Evolutionary conservation across 2,113 vertebrate species (phyloP), one percentile per base, ranked within the genome.

Genomic region (Ailuropoda melanoleuca): DNA sequence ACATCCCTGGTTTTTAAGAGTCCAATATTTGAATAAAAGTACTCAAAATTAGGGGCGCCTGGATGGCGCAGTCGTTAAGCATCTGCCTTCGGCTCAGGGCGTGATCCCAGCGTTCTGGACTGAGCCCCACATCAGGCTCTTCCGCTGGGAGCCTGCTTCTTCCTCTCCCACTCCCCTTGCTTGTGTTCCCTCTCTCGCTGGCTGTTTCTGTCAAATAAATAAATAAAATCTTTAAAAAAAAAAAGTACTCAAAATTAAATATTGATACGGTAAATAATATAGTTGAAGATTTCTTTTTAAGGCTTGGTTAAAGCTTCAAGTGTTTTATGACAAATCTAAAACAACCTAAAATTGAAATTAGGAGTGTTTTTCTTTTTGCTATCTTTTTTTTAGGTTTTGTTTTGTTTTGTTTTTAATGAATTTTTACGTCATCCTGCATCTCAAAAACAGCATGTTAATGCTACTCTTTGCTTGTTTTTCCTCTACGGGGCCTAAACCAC

Each of bases 181-280:
- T n/a, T n/a, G n/a, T n/a, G n/a, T n/a, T n/a, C n/a, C n/a, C n/a
- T n/a, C n/a, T n/a, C n/a, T n/a, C n/a, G n/a, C n/a, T n/a, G n/a
- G n/a, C n/a, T n/a, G n/a, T n/a, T n/a, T n/a, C n/a, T n/a, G n/a
- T n/a, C n/a, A n/a, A n/a, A n/a, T n/a, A n/a, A n/a, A n/a, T n/a
- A n/a, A n/a, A n/a, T n/a, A n/a, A n/a, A n/a, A n/a, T n/a, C n/a
- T n/a, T n/a, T n/a, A n/a, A n/a, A n/a, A n/a, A n/a, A n/a, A n/a
- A 81, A 92, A 66, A 56, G 31, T 37, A 3, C 8, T 46, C 70
- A 9, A 97, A 97, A 90, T 37, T 93, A 90, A 96, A 84, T 88
- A 50, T 23, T 88, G 26, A 75, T 75, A 81, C 3, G 68, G 43
- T 62, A 86, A 93, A 75, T 85, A 68, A 55, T 37, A 37, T 37